These are phyloP conservation scores for Orchestia grillus DNA, from an alignment of 1,140 invertebrate genomes.

Conservation along the genomic window DNA sequence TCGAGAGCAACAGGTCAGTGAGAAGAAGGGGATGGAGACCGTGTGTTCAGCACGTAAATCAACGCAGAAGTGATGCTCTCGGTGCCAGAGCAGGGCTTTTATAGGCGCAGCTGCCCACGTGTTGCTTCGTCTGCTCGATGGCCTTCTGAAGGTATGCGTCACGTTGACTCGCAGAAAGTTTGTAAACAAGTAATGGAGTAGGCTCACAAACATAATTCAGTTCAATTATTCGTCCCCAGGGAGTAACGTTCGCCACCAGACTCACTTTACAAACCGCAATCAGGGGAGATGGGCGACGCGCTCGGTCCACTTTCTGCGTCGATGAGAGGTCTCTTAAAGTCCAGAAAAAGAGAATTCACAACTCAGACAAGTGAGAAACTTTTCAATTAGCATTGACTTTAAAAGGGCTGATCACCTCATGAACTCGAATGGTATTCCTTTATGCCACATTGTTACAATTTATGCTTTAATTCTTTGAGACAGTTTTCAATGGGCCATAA, in stretches of 20 bases:
- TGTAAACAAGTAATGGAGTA: background rate
- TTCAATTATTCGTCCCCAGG: background rate
- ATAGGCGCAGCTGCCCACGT: slow-evolving; percentile 3
- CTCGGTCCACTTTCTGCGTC: background rate
- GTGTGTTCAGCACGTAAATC: background rate
- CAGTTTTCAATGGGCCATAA: too few relatives aligned
- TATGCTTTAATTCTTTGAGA: too few relatives aligned
- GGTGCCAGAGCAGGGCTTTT: background rate
- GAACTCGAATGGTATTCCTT: too few relatives aligned
- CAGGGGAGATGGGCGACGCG: background rate
- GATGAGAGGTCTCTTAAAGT: background rate
- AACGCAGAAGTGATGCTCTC: background rate
- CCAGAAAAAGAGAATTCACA: background rate
- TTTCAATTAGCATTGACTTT: too few relatives aligned
- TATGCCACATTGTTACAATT: too few relatives aligned
- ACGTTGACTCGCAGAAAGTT: background rate
- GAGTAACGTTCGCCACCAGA: background rate
- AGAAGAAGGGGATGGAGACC: background rate
- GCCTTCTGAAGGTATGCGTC: background rate
- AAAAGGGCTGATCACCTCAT: too few relatives aligned
- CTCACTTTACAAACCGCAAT: background rate
- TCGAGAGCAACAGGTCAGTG: background rate
- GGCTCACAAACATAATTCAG: background rate
- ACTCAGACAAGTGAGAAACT: background rate
- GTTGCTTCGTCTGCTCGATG: background rate